phyloP scores from a whole-genome alignment of 2,888 invertebrate species.

The Uropetala carovei region DNA sequence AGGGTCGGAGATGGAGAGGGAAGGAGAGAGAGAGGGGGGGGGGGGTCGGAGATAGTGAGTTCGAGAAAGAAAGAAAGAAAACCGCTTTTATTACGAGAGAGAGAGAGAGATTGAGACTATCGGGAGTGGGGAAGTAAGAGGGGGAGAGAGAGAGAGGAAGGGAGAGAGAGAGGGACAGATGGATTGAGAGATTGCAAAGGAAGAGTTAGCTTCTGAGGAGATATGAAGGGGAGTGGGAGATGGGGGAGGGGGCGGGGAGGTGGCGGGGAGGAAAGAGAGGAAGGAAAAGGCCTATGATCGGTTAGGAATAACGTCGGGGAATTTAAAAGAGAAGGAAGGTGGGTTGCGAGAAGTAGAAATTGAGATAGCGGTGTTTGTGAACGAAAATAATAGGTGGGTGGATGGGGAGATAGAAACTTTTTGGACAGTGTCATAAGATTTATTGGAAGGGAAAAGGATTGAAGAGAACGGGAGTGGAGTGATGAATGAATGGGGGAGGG shows the following conservation, averaged over 20 bases:
- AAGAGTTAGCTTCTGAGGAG: neutral
- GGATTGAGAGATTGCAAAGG: neutral
- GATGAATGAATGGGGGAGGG: conserved; percentile 60
- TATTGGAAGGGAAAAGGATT: conserved; percentile 41
- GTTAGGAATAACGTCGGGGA: neutral
- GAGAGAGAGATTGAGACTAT: conserved; percentile 30
- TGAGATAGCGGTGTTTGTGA: neutral
- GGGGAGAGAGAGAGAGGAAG: neutral
- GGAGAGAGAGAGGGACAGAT: neutral
- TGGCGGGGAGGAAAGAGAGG: neutral
- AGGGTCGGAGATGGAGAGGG: neutral
- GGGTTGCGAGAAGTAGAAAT: neutral
- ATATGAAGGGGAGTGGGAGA: neutral
- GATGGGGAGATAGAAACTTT: conserved; percentile 6
- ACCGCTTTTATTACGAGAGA: neutral
- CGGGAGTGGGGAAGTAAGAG: neutral
- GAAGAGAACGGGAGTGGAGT: conserved; percentile 35
- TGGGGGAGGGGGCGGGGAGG: neutral
- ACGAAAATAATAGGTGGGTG: neutral
- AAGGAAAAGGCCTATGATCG: neutral
- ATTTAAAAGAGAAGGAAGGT: neutral
- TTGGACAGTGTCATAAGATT: conserved; percentile 46
- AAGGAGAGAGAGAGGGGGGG: conserved; percentile 6
- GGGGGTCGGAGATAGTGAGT: neutral
- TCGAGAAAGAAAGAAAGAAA: neutral